A percentile compares a stretch with the other conserved stretches of the same genome.
Conservation (phyloP, 2,113 vertebrate species). For the Xyrauchen texanus region DNA sequence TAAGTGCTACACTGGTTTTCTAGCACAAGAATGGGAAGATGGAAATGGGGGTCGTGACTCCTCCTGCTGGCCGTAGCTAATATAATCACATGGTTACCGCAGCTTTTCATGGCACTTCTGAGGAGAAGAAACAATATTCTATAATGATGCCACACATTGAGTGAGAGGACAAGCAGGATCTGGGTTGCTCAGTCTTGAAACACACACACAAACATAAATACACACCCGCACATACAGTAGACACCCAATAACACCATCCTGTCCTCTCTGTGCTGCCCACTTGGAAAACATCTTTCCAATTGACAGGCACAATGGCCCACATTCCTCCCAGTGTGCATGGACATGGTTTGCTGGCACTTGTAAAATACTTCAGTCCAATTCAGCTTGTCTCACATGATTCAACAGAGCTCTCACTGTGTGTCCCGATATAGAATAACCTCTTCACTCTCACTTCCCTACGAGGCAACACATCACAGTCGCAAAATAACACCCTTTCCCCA, state of each 20-base stretch:
- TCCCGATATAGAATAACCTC: slow-evolving; percentile 39
- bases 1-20: slow-evolving; percentile 60
- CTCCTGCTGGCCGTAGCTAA: slow-evolving; percentile 64
- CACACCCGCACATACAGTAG: slow-evolving; percentile 1
- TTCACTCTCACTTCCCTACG: slow-evolving; percentile 19
- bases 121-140: slow-evolving; percentile 53
- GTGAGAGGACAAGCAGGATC: slow-evolving; percentile 12
- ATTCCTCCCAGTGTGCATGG: slow-evolving; percentile 61
- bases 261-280: slow-evolving; percentile 45
- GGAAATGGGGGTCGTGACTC: slow-evolving; percentile 60
- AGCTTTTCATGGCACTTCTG: slow-evolving; percentile 63
- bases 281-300: slow-evolving; percentile 41
- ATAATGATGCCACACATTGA: slow-evolving; percentile 42
- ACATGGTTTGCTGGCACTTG: slow-evolving; percentile 65
- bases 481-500: slow-evolving; percentile 29
- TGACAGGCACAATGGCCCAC: slow-evolving; percentile 60
- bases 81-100: slow-evolving; percentile 64
- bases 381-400: slow-evolving; percentile 53
- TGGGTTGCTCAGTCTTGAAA: neutral
- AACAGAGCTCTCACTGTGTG: slow-evolving; percentile 67
- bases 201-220: slow-evolving; percentile 14
- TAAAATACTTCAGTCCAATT: slow-evolving; percentile 60
- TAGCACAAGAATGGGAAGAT: slow-evolving; percentile 52
- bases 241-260: slow-evolving; percentile 20
- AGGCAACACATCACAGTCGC: slow-evolving; percentile 2